Percentiles rank a stretch among this genome's conserved stretches.
phyloP scores from a whole-genome alignment of 2,888 invertebrate species.

The Drosophila rellima region DNA sequence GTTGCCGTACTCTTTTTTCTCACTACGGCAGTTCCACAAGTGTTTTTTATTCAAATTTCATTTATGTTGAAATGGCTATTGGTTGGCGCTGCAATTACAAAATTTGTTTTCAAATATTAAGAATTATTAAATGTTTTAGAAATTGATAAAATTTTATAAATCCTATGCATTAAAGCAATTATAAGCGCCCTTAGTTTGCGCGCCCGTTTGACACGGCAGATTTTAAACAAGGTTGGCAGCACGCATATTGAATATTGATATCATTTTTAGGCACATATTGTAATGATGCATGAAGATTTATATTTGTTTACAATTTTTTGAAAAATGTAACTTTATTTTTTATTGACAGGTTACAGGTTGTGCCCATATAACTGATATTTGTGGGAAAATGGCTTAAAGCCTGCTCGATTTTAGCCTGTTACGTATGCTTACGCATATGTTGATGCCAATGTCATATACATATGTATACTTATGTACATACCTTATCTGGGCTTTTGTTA shows the following conservation, averaged over 20 bases:
- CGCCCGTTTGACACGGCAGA: slow-evolving; percentile 28
- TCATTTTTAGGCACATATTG: slow-evolving; percentile 68
- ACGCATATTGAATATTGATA: slow-evolving; percentile 68
- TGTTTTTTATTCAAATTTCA: slow-evolving; percentile 34
- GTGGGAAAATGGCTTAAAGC: not conserved
- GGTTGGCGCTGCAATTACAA: slow-evolving; percentile 29
- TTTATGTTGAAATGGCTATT: not conserved
- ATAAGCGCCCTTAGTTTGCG: slow-evolving; percentile 41
- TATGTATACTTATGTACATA: slow-evolving; percentile 36
- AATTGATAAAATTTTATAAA: not conserved
- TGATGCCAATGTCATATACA: slow-evolving; percentile 47
- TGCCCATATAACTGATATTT: not conserved
- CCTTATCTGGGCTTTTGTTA: slow-evolving; percentile 54
- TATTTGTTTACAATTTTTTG: slow-evolving; percentile 27
- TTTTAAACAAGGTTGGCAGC: slow-evolving; percentile 52
- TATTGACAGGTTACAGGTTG: not conserved
- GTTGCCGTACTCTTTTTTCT: slow-evolving; percentile 21
- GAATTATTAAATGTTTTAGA: not conserved
- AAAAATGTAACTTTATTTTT: not conserved
- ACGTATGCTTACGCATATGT: slow-evolving; percentile 38
- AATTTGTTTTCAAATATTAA: not conserved
- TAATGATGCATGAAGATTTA: slow-evolving; percentile 50
- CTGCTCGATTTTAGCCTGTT: slow-evolving; percentile 19
- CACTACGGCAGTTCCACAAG: slow-evolving; percentile 33
- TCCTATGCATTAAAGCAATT: not conserved